Evolutionary conservation across 2,888 invertebrate species (phyloP).

Genomic region (Aradus depressus): DNA sequence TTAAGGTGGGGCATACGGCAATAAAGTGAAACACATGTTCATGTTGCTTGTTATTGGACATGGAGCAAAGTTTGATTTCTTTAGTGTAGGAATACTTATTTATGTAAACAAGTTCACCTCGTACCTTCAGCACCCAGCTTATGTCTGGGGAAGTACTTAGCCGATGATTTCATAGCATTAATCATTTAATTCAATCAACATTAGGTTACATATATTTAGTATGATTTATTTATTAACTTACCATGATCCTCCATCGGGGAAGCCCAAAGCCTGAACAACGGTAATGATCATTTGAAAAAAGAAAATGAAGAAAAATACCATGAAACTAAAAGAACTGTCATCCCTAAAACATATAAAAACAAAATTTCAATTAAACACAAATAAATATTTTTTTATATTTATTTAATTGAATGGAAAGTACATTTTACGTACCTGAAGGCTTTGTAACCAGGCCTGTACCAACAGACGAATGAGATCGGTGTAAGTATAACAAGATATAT

Average conservation of each 20-base stretch:
- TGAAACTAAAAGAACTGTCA: conserved; percentile 98
- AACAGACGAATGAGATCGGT: conserved; percentile 95
- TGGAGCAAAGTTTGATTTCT: no score
- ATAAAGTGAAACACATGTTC: no score
- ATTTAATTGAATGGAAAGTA: neutral
- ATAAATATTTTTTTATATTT: neutral
- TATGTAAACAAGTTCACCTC: no score
- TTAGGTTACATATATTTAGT: neutral
- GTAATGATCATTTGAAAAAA: conserved; percentile 89
- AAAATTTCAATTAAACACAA: neutral
- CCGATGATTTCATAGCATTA: no score
- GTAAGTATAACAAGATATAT: conserved; percentile 83
- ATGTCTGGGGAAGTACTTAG: no score
- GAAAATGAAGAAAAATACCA: conserved; percentile 99
- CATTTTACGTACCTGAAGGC: conserved; percentile 89
- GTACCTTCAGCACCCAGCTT: no score
- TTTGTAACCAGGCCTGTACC: conserved; percentile 98
- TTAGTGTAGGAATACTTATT: no score
- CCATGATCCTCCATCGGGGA: conserved; percentile 77
- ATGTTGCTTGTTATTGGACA: no score
- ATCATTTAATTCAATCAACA: neutral
- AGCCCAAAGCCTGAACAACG: conserved; percentile 77
- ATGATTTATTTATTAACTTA: conserved; percentile 41
- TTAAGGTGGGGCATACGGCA: no score
- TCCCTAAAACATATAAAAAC: conserved; percentile 47